Conservation (phyloP, 2,113 vertebrate species). For the Salvator merianae region DNA sequence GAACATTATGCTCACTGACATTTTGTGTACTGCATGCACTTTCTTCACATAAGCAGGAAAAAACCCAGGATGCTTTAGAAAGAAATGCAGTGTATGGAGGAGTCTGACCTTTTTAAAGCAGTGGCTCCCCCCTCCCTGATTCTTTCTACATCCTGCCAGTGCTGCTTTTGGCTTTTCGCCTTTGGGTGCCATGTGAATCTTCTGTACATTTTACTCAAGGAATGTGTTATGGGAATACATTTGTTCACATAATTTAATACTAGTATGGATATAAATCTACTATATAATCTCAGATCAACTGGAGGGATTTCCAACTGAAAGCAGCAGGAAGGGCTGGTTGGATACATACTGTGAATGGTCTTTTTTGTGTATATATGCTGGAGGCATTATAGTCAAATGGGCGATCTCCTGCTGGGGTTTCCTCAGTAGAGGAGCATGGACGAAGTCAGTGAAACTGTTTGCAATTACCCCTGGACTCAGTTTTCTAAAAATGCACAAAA, state of each 20-base stretch:
- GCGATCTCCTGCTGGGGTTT: no score
- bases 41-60: constrained; percentile 35
- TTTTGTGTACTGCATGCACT: neutral
- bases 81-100: constrained; percentile 13
- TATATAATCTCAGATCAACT: neutral
- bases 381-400: no score
- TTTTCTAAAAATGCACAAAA: no score
- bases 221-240: neutral
- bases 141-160: constrained; percentile 21
- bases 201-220: neutral
- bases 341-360: no score
- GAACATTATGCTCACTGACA: constrained; percentile 66
- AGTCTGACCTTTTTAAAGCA: constrained; percentile 30
- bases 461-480: no score
- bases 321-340: no score
- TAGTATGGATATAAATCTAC: neutral
- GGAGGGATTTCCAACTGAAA: no score
- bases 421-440: no score
- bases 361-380: no score
- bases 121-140: neutral
- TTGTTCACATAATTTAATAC: neutral
- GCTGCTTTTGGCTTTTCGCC: constrained; percentile 4
- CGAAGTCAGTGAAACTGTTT: no score
- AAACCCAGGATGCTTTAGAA: constrained; percentile 12
- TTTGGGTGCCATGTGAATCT: no score